These are phyloP conservation scores for Flabesymbios commensalis DNA, from an alignment of 2,888 invertebrate species.

Conservation along the genomic window DNA sequence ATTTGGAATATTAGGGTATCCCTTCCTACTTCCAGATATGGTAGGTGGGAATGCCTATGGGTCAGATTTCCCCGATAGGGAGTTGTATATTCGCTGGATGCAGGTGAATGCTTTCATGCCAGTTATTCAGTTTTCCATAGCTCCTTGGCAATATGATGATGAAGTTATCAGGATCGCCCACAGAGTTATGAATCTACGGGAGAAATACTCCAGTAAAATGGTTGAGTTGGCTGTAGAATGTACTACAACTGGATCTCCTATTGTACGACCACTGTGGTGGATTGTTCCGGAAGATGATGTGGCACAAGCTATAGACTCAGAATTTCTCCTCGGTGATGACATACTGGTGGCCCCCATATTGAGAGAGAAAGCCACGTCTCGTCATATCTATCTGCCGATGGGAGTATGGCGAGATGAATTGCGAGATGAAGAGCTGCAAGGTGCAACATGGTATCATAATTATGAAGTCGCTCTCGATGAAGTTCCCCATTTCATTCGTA, in stretches of 20 bases:
- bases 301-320: conserved; percentile 78
- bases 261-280: conserved; percentile 87
- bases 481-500: conserved; percentile 14
- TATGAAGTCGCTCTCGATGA: conserved; percentile 15
- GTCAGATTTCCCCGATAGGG: conserved; percentile 34
- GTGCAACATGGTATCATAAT: conserved; percentile 10
- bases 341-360: conserved; percentile 57
- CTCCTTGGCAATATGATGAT: conserved; percentile 86
- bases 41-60: conserved; percentile 75
- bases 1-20: conserved; percentile 77
- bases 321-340: conserved; percentile 56
- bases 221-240: conserved; percentile 43
- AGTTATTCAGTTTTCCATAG: conserved; percentile 75
- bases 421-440: neutral
- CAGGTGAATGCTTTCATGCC: conserved; percentile 30
- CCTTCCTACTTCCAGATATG: conserved; percentile 88
- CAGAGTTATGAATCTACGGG: conserved; percentile 22
- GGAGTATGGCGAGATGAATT: conserved; percentile 31
- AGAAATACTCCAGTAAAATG: conserved; percentile 35
- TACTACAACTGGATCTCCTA: conserved; percentile 68
- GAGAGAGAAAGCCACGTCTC: conserved; percentile 41
- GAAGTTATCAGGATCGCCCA: conserved; percentile 50
- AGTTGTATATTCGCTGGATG: conserved; percentile 77
- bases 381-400: conserved; percentile 48
- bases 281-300: conserved; percentile 80